Evolutionary conservation across 1,140 invertebrate species (phyloP), one percentile per base, ranked within the genome.

Genomic region (Saxidomus purpurata): DNA sequence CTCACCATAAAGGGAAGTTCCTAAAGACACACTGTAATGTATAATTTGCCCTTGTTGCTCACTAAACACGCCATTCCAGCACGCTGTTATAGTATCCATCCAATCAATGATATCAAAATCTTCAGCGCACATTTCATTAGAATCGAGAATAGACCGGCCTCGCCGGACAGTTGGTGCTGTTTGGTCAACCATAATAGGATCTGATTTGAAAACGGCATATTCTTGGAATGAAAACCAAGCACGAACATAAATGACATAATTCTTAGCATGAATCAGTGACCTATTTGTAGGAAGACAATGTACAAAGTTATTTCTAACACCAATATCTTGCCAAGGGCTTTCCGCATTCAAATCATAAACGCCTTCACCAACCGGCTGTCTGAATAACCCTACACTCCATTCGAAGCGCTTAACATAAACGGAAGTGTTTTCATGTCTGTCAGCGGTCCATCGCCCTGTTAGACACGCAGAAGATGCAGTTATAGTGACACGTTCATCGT

Each of bases 391-490:
- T 19, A 81, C 38, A n/a, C n/a, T n/a, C n/a, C n/a, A n/a, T n/a
- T n/a, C n/a, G n/a, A n/a, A n/a, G n/a, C n/a, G n/a, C n/a, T n/a
- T n/a, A n/a, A n/a, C n/a, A n/a, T n/a, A n/a, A n/a, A n/a, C n/a
- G n/a, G n/a, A n/a, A n/a, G n/a, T n/a, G n/a, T n/a, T n/a, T n/a
- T n/a, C n/a, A n/a, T n/a, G n/a, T n/a, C n/a, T n/a, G n/a, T n/a
- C n/a, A 9, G 25, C 22, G 2, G 43, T 71, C 90, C 85, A 89
- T n/a, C 71, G 31, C 1, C 77, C 90, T 28, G 38, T 77, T 15
- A 90, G 34, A 80, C 90, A 90, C 1, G 85, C 49, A 19, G 80
- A 63, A 0, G 86, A n/a, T n/a, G n/a, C n/a, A n/a, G n/a, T n/a
- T n/a, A n/a, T n/a, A n/a, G n/a, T n/a, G n/a, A n/a, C n/a, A n/a